phyloP scores from a whole-genome alignment of 2,113 vertebrate species.

The Coreoperca whiteheadi region DNA sequence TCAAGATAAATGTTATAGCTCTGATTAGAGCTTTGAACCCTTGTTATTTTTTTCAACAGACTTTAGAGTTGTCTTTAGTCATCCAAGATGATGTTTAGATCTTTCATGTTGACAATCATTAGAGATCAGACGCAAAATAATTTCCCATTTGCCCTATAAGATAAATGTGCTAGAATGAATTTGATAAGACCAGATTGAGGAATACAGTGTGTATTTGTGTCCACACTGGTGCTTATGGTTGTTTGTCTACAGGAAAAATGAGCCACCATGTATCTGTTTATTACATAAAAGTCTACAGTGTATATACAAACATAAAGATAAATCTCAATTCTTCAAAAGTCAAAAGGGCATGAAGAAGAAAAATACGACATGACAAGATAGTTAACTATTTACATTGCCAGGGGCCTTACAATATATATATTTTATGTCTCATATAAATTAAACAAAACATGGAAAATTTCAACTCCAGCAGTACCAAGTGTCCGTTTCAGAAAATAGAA shows the following conservation, averaged over 20 bases:
- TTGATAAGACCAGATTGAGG: constrained; percentile 29
- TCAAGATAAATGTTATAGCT: constrained; percentile 57
- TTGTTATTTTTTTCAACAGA: constrained; percentile 18
- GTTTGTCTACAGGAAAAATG: constrained; percentile 2
- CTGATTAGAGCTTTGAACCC: constrained; percentile 68
- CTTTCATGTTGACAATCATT: constrained; percentile 61
- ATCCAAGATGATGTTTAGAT: constrained; percentile 50
- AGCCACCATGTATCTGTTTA: background rate
- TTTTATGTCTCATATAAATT: background rate
- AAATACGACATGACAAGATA: background rate
- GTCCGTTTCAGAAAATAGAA: background rate
- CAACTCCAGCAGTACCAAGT: background rate
- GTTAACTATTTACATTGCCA: background rate
- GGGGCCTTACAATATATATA: background rate
- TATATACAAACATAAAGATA: background rate
- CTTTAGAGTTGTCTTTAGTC: constrained; percentile 57
- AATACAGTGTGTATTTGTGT: background rate
- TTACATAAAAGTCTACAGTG: background rate
- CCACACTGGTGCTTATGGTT: background rate
- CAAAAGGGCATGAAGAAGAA: background rate
- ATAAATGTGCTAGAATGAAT: constrained; percentile 47
- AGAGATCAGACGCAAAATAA: constrained; percentile 62
- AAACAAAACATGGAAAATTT: background rate
- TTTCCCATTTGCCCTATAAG: constrained; percentile 45
- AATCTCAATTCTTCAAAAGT: background rate